Percentiles rank a stretch among this genome's conserved stretches.
phyloP scores from a whole-genome alignment of 2,113 vertebrate species.

The Nansenia antarctica region DNA sequence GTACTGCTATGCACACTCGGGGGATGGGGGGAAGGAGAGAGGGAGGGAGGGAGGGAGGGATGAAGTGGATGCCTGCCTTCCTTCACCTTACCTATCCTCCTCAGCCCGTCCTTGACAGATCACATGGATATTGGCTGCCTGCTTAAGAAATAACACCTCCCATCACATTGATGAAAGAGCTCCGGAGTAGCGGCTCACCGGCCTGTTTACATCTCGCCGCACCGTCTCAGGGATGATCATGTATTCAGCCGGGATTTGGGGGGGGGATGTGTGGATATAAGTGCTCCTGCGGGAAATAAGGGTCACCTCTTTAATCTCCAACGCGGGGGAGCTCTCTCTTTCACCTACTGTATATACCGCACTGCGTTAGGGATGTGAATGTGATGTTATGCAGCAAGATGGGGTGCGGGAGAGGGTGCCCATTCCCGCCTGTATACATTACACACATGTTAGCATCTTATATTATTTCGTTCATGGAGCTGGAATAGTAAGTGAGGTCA shows the following conservation, averaged over 20 bases:
- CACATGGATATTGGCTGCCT: constrained; percentile 49
- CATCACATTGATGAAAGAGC: constrained; percentile 60
- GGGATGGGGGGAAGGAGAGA: background rate
- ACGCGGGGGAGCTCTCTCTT: constrained; percentile 33
- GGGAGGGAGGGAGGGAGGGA: too few relatives aligned
- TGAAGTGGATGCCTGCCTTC: constrained; percentile 8
- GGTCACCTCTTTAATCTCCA: constrained; percentile 68
- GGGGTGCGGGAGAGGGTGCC: background rate
- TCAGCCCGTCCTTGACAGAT: constrained; percentile 58
- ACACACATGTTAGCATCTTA: constrained; percentile 34
- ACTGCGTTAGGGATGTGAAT: background rate
- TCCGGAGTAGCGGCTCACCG: constrained; percentile 34
- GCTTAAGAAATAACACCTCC: constrained; percentile 62
- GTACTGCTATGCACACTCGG: background rate
- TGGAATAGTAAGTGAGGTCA: constrained; percentile 40
- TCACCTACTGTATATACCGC: background rate
- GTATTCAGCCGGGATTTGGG: constrained; percentile 64
- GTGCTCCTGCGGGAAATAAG: constrained; percentile 64
- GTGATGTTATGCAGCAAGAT: constrained; percentile 19
- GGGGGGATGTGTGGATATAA: constrained; percentile 37
- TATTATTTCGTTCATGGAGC: constrained; percentile 6
- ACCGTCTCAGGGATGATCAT: constrained; percentile 54
- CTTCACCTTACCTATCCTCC: constrained; percentile 24
- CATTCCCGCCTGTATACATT: constrained; percentile 24
- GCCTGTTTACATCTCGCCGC: constrained; percentile 58